phyloP scores from a whole-genome alignment of 2,888 invertebrate genomes.

The Cheilosia soror region DNA sequence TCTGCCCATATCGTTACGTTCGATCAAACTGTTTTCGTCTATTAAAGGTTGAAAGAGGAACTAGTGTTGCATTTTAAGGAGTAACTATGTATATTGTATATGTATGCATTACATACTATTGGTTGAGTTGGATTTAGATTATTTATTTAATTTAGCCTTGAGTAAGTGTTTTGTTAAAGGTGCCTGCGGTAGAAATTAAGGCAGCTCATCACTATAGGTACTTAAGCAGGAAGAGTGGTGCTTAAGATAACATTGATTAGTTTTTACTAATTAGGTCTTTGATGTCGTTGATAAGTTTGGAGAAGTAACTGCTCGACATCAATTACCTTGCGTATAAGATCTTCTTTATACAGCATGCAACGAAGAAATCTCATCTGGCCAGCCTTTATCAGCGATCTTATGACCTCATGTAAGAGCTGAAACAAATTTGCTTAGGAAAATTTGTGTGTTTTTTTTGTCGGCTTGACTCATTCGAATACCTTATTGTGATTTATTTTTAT shows the following conservation, averaged over 20 bases:
- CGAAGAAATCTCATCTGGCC: too few relatives aligned
- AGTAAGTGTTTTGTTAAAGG: background rate
- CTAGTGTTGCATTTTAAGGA: slow-evolving; percentile 42
- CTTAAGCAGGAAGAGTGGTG: background rate
- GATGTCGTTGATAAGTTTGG: background rate
- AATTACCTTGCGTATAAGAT: too few relatives aligned
- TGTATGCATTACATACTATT: slow-evolving; percentile 8
- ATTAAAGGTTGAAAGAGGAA: slow-evolving; percentile 41
- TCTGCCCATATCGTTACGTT: slow-evolving; percentile 34
- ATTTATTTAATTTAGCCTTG: slow-evolving; percentile 3
- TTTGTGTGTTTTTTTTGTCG: too few relatives aligned
- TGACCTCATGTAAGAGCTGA: too few relatives aligned
- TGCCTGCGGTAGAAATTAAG: background rate
- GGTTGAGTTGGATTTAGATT: slow-evolving; percentile 6
- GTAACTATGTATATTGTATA: background rate
- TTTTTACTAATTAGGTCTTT: slow-evolving; percentile 6
- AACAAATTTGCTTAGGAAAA: too few relatives aligned
- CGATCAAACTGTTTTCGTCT: slow-evolving; percentile 65
- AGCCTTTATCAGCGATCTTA: too few relatives aligned
- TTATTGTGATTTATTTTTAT: too few relatives aligned
- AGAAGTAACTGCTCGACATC: background rate
- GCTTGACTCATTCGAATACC: too few relatives aligned
- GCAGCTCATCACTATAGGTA: background rate
- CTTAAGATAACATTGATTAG: slow-evolving; percentile 8
- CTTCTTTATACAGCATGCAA: too few relatives aligned